phyloP scores from a whole-genome alignment of 2,888 invertebrate genomes.

The Coelinius sp. region DNA sequence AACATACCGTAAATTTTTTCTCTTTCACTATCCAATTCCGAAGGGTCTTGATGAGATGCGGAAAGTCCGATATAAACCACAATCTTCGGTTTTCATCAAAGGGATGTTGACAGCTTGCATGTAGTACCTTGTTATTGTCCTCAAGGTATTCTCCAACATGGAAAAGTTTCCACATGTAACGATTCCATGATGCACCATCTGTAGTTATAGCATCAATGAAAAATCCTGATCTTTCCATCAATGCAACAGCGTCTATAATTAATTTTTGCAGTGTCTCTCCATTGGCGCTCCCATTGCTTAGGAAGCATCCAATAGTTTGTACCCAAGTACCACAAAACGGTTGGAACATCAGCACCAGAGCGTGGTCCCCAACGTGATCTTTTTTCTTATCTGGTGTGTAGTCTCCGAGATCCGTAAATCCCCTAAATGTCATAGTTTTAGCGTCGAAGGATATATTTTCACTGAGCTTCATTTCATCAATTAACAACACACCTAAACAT shows the following conservation, averaged over 20 bases:
- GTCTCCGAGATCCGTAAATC: constrained; percentile 52
- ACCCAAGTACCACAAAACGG: constrained; percentile 52
- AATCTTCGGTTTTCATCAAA: constrained; percentile 40
- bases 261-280: constrained; percentile 49
- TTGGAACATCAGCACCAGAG: constrained; percentile 54
- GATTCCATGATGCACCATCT: constrained; percentile 56
- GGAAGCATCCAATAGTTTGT: constrained; percentile 45
- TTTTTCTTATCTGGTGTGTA: constrained; percentile 45
- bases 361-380: constrained; percentile 51
- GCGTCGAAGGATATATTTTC: not conserved
- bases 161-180: constrained; percentile 51
- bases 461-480: not conserved
- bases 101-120: constrained; percentile 50
- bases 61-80: constrained; percentile 54
- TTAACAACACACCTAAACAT: not conserved
- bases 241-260: constrained; percentile 50
- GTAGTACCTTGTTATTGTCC: constrained; percentile 6
- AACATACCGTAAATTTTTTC: not conserved
- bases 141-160: constrained; percentile 25
- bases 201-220: constrained; percentile 49
- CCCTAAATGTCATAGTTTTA: constrained; percentile 28
- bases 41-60: constrained; percentile 50
- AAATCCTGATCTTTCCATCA: constrained; percentile 49
- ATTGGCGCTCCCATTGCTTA: constrained; percentile 43
- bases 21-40: constrained; percentile 34